Evolutionary conservation across 2,888 invertebrate species (phyloP), one percentile per base, ranked within the genome.

Genomic region (Nephrocerus scutellatus): DNA sequence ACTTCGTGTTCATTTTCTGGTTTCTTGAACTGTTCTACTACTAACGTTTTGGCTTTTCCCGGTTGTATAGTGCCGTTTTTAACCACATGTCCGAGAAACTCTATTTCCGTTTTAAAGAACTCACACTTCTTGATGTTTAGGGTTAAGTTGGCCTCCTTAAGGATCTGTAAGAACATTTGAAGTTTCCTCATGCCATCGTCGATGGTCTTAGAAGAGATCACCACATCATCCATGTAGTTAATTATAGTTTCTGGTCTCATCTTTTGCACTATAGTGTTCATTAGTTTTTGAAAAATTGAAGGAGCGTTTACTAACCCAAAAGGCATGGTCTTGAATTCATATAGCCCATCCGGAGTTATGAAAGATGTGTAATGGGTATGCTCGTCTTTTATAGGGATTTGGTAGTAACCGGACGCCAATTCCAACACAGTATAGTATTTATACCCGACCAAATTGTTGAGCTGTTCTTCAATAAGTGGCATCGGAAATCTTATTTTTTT

Each of bases 311-410:
- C 12, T n/a, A 44, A 30, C 3, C 44, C 44, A 31, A 44, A 38
- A 6, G 41, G 41, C 41, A 44, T 36, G 13, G 39, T 8, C 22
- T 35, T 36, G 19, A 44, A 44, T 19, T 40, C 43, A 39, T 44
- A 56, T 43, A 56, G 49, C 46, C 20, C 42, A 28, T 40, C 43
- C 10, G 22, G 25, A 2, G 52, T 59, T 3, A 49, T 47, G 15
- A 57, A 52, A 1, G 52, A 54, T 1, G 55, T 59, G 21, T 54
- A 53, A 2, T 22, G 36, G 5, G 46, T 46, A 26, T 52, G 51
- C 8, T 31, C 24, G 24, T 30, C 24, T 15, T 30, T 26, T 3
- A 43, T 20, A 4, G 39, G 32, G 25, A 37, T 37, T 23, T 41
- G 41, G 12, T 41, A 41, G n/a, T 41, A 41, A 9, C 41, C 41